These are phyloP conservation scores for Drosophila mimetica DNA, from an alignment of 2,888 invertebrate genomes.

Conservation along the genomic window DNA sequence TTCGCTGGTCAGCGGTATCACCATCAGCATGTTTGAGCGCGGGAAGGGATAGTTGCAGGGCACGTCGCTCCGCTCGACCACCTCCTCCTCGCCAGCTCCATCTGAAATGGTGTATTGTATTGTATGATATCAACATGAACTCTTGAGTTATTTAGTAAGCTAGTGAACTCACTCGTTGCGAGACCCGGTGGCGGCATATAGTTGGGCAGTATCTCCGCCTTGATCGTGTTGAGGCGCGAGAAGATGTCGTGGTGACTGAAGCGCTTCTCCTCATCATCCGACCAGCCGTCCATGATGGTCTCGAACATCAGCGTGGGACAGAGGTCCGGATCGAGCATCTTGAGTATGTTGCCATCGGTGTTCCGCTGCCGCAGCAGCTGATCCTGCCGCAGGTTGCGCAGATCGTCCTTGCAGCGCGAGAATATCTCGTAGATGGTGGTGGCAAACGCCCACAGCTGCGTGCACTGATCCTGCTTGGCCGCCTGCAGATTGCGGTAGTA, in stretches of 20 bases:
- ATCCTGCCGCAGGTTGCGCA: constrained; percentile 14
- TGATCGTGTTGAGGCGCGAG: constrained; percentile 72
- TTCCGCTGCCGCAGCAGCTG: constrained; percentile 55
- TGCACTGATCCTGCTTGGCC: constrained; percentile 88
- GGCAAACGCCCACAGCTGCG: constrained; percentile 96
- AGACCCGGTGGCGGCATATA: constrained; percentile 25
- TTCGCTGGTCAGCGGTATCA: constrained; percentile 68
- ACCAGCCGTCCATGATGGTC: constrained; percentile 93
- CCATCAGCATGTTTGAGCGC: constrained; percentile 57
- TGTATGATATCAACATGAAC: too few species aligned
- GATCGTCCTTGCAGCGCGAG: constrained; percentile 87
- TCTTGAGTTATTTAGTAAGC: too few species aligned
- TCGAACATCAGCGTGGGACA: constrained; percentile 90
- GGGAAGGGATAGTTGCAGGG: constrained; percentile 15
- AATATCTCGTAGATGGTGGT: constrained; percentile 97
- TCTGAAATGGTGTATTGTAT: too few species aligned
- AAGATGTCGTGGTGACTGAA: constrained; percentile 94
- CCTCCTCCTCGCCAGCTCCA: constrained; percentile 10
- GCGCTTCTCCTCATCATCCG: constrained; percentile 88
- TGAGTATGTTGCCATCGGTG: constrained; percentile 86
- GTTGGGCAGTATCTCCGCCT: constrained; percentile 54
- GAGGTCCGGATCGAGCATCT: constrained; percentile 89
- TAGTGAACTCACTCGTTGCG: constrained; percentile 37
- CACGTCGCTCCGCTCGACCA: background rate
- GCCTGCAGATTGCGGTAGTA: constrained; percentile 89